Base-by-base conservation (phyloP, 2,888 invertebrate genomes). In the Empis livida region DNA sequence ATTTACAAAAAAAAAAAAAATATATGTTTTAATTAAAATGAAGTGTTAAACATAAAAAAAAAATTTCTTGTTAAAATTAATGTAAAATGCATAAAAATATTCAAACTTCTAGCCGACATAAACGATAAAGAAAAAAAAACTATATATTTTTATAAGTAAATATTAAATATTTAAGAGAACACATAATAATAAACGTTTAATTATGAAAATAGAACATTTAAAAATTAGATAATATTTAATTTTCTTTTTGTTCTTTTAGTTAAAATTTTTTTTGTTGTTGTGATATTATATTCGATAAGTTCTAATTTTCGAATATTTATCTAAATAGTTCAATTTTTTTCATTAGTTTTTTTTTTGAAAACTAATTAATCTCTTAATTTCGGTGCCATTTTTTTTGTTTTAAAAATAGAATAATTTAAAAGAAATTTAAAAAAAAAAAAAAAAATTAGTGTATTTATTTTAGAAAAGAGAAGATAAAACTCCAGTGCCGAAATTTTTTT, bases 101-200 rank as follows among this genome's bases (percentile, higher is more conserved):
- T 27, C 41, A 41, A 41, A 41, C 41, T n/a, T 41, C 41, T 17
- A 41, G 41, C 16, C 20, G 41, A 16, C 41, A 41, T 14, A 41
- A 41, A 41, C 41, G 23, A 20, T 41, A 23, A 32, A 32, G n/a
- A 35, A 35, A 27, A 27, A 8, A 27, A 9, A 27, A 27, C 9
- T 27, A 27, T 20, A 3, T 27, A 27, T 27, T 8, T 8, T 5
- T 6, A 20, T 20, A 5, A 5, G 4, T 20, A 20, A 20, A n/a
- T n/a, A n/a, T n/a, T 20, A 20, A 5, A 3, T 20, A 20, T 20
- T 5, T 20, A 20, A 20, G 20, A 20, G 20, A 20, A 20, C 23
- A 9, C n/a, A n/a, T n/a, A n/a, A n/a, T n/a, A n/a, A n/a, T n/a
- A n/a, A n/a, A n/a, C n/a, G n/a, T n/a, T 27, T 27, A 27, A 6